Percentiles rank a stretch among this genome's conserved stretches.
phyloP scores from a whole-genome alignment of 2,113 vertebrate species.

The Gambusia affinis region DNA sequence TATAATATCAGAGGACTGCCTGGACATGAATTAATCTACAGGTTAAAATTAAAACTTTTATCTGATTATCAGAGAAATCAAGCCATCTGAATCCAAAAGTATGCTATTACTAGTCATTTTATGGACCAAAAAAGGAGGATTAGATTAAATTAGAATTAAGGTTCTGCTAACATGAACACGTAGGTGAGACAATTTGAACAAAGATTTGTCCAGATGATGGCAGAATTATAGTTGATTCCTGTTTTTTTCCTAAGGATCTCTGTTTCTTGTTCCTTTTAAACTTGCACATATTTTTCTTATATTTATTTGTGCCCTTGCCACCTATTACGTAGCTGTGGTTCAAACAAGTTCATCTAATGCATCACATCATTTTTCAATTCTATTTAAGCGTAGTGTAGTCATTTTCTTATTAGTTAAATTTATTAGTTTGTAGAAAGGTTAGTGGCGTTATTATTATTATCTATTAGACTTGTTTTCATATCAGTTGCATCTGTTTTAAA shows the following conservation, averaged over 20 bases:
- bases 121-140: neutral
- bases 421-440: neutral
- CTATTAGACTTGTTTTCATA: slow-evolving; percentile 2
- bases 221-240: neutral
- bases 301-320: neutral
- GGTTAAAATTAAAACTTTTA: neutral
- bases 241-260: neutral
- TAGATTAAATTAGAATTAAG: too few species aligned
- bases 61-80: neutral
- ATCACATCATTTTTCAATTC: neutral
- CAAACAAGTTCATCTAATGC: neutral
- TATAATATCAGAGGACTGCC: neutral
- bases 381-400: neutral
- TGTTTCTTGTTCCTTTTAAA: neutral
- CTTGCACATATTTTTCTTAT: neutral
- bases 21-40: neutral
- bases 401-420: neutral
- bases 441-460: neutral
- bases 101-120: neutral
- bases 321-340: neutral
- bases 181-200: neutral
- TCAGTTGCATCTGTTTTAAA: slow-evolving; percentile 24
- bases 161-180: neutral
- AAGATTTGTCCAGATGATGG: neutral
- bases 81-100: neutral